Evolutionary conservation across 2,888 invertebrate species (phyloP), one percentile per base, ranked within the genome.

Genomic region (Liodrosophila aerea): DNA sequence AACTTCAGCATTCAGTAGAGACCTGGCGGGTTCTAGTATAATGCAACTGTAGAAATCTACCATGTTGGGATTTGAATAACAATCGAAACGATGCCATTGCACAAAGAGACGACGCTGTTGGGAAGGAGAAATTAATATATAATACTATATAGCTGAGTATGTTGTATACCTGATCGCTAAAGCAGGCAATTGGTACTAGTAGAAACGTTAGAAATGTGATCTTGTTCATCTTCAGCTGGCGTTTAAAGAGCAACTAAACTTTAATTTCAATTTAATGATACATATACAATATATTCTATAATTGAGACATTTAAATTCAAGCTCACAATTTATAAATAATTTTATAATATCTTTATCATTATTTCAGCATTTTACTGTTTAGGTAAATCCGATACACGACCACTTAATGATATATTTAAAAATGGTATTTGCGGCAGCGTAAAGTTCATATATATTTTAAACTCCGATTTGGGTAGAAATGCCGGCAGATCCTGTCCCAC

Each of bases 381-480:
- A 37, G 36, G 5, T 16, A 13, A 12, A 18, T 60, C 56, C 33
- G 15, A 45, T 5, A 62, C 4, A 5, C 13, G 43, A 2, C 73
- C 73, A 7, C 4, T 45, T 1, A 73, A n/a, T 5, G 40, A 54
- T 39, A 43, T 13, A 33, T 73, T 76, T 0, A 61, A 0, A 1
- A 65, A 4, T 2, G 12, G 12, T 1, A 39, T 1, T 0, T 39
- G 27, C 1, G 39, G 0, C 2, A 46, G 34, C 16, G 39, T 29
- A 27, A 76, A 64, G 33, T 56, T 61, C 4, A 75, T 54, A 27
- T 72, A 22, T 4, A 59, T 40, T 41, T 57, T 65, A 16, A 77
- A 65, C 0, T 62, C 36, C 12, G 40, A 36, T 12, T 47, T 57
- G 4, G 75, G 77, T 9, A 77, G 27, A 41, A 71, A 74, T 0